Evolutionary conservation across 2,888 invertebrate species (phyloP).

Genomic region (Masnerella sp.): DNA sequence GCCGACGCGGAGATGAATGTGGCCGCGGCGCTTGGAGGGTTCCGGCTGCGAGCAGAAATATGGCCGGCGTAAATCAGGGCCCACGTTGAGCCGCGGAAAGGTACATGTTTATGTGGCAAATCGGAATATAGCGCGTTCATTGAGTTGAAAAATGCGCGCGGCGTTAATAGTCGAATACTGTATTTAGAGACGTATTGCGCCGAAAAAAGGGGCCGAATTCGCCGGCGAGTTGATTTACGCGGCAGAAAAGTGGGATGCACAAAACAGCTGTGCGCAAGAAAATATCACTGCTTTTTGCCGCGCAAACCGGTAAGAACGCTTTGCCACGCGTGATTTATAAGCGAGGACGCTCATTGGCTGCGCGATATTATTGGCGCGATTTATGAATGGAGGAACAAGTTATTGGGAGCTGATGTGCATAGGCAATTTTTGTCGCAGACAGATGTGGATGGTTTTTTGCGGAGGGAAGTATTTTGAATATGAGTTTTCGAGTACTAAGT

Average conservation of each 20-base stretch:
- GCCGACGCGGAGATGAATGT: constrained; percentile 51
- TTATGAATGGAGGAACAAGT: no score
- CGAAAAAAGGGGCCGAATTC: constrained; percentile 9
- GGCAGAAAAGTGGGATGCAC: constrained; percentile 26
- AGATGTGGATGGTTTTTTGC: no score
- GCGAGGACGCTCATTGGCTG: no score
- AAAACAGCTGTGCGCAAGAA: constrained; percentile 42
- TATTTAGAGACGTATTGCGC: constrained; percentile 43
- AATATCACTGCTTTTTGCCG: no score
- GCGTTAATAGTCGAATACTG: constrained; percentile 56
- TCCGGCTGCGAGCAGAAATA: constrained; percentile 59
- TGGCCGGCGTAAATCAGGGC: constrained; percentile 59
- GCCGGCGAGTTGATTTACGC: constrained; percentile 40
- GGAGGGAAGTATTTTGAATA: no score
- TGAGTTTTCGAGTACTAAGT: no score
- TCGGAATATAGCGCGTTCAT: constrained; percentile 60
- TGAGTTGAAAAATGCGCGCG: constrained; percentile 53
- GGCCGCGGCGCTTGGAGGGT: constrained; percentile 54
- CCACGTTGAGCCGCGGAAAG: constrained; percentile 57
- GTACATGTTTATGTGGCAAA: constrained; percentile 61
- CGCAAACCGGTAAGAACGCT: no score
- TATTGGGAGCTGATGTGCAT: no score
- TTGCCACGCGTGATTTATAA: no score
- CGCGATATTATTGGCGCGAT: no score
- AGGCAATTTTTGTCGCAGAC: no score